Evolutionary conservation across 2,888 invertebrate genomes (phyloP), one percentile per base, ranked within the genome.

Genomic region (Spicauda simplicius): DNA sequence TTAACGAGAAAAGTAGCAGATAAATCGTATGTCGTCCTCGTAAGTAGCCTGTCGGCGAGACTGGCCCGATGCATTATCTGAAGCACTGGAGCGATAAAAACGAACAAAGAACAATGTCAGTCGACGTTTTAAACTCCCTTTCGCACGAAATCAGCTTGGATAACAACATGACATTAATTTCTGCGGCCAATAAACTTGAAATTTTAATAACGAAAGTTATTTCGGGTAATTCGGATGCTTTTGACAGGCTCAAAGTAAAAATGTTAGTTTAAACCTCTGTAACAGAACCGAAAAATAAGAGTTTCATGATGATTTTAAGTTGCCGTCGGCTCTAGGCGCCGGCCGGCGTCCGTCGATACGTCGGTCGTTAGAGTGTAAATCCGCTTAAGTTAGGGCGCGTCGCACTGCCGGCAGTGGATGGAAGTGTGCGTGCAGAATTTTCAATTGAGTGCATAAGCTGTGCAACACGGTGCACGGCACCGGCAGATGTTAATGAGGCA

Each of bases 101-200:
- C 83, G 90, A 90, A 91, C 91, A 91, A 91, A 92, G 92, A 91
- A 91, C 89, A 89, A 91, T 90, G 89, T 88, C 87, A 85, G 85
- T 85, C 82, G 85, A 80, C 81, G 81, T 84, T 88, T 53, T 81
- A 83, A 72, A 88, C 82, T 90, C 88, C 90, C 87, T 89, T 90
- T 91, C 90, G 88, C 88, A 86, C 81, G 87, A 88, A 90, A 83
- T 84, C 80, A 79, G 73, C 79, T 90, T 87, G 69, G 80, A 86
- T 88, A 86, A 89, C 90, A 88, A 86, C 86, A 88, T 86, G 87
- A 84, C 84, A 83, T 87, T 78, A 85, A 88, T 83, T 85, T 84
- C 41, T 60, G 55, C 20, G 50, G 25, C 52, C 33, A 50, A 11
- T 54, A 37, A 65, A 64, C 10, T 58, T 50, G 7, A n/a, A n/a